Evolutionary conservation across 2,797 vertebrate genomes (phyloP).

Genomic region (Chiloscyllium punctatum): DNA sequence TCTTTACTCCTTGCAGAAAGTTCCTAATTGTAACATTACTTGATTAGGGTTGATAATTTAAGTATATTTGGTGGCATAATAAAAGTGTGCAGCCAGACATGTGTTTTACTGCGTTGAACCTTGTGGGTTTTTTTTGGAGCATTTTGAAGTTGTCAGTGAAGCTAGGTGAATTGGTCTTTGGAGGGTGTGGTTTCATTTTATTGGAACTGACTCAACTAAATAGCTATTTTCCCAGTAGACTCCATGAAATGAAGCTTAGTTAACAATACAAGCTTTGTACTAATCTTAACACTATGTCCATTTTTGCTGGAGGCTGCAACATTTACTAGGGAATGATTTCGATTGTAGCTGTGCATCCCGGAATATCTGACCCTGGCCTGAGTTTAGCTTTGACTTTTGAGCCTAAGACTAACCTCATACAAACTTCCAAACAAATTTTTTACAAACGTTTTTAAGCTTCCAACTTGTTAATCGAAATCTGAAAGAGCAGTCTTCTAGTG

Average conservation of each 20-base stretch:
- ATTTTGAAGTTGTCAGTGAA: not conserved
- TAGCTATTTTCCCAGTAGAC: constrained; percentile 24
- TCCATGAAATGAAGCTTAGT: not conserved
- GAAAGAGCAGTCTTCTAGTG: not conserved
- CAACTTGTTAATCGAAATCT: not conserved
- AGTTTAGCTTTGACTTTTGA: not conserved
- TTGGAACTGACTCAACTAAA: constrained; percentile 25
- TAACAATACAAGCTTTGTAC: constrained; percentile 10
- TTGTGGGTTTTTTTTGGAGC: not conserved
- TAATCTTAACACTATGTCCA: not conserved
- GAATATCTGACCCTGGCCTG: not conserved
- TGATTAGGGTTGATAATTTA: not conserved
- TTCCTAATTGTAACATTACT: not conserved
- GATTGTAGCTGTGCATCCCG: not conserved
- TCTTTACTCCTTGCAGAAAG: not conserved
- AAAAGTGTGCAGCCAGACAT: not conserved
- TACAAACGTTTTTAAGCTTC: not conserved
- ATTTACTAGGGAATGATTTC: not conserved
- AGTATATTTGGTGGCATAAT: not conserved
- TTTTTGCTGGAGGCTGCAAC: not conserved
- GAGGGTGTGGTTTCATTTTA: constrained; percentile 23
- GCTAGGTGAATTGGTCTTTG: not conserved
- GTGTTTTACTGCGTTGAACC: not conserved
- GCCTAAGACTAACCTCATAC: not conserved
- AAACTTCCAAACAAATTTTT: too few species aligned